Conservation (phyloP, 2,113 vertebrate species). For the Dendropsophus ebraccatus region DNA sequence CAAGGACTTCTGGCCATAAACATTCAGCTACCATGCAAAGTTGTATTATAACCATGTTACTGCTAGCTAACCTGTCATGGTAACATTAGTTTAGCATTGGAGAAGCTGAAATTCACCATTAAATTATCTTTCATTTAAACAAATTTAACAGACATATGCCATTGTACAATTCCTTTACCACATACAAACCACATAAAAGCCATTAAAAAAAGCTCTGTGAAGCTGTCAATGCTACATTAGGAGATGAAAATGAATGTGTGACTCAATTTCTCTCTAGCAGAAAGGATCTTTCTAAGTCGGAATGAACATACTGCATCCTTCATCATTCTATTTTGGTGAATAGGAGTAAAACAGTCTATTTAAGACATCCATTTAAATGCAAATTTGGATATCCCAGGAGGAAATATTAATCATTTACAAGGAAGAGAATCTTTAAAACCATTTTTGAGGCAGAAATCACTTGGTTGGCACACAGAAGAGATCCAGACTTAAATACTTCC, state of each 20-base stretch:
- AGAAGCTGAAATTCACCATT: background rate
- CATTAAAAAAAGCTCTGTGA: conserved; percentile 78
- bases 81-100: background rate
- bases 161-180: conserved; percentile 61
- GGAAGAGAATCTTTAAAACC: conserved; percentile 67
- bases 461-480: conserved; percentile 32
- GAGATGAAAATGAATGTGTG: conserved; percentile 78
- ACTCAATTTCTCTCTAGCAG: conserved; percentile 78
- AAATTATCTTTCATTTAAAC: conserved; percentile 21
- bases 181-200: conserved; percentile 70
- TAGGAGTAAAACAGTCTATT: conserved; percentile 79
- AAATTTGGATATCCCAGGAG: conserved; percentile 76
- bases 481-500: background rate
- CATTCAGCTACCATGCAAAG: too few species aligned
- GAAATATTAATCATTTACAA: conserved; percentile 73
- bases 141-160: conserved; percentile 63
- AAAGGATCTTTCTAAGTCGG: conserved; percentile 77
- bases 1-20: too few species aligned
- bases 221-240: conserved; percentile 79
- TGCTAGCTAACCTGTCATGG: background rate
- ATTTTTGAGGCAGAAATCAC: conserved; percentile 50
- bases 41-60: too few species aligned
- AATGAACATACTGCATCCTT: conserved; percentile 79
- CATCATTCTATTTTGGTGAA: conserved; percentile 76
- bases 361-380: conserved; percentile 85